phyloP scores from a whole-genome alignment of 2,888 invertebrate species.

The Nemotelus nigrinus region DNA sequence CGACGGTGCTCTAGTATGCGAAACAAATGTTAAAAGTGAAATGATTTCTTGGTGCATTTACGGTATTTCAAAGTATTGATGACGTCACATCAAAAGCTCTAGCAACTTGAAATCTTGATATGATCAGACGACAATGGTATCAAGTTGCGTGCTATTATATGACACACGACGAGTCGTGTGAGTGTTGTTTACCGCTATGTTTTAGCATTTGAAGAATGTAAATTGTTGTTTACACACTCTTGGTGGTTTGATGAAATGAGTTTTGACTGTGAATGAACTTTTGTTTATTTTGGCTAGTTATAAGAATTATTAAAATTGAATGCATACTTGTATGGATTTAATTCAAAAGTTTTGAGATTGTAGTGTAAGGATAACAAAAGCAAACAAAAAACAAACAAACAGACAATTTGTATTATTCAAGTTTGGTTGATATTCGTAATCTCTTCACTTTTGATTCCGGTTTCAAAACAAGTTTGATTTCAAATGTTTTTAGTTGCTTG shows the following conservation, averaged over 20 bases:
- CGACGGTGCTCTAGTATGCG: conserved; percentile 32
- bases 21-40: conserved; percentile 36
- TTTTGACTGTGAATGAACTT: too few relatives aligned
- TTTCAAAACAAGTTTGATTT: too few relatives aligned
- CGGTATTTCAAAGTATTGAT: conserved; percentile 4
- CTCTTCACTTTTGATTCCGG: too few relatives aligned
- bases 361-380: too few relatives aligned
- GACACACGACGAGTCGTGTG: background rate
- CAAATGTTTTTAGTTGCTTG: too few relatives aligned
- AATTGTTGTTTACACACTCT: conserved; percentile 15
- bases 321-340: too few relatives aligned
- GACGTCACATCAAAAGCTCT: conserved; percentile 18
- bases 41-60: conserved; percentile 21
- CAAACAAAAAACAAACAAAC: too few relatives aligned
- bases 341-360: too few relatives aligned
- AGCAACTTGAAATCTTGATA: background rate
- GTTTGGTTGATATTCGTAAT: too few relatives aligned
- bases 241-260: background rate
- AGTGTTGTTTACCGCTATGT: conserved; percentile 21
- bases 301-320: too few relatives aligned
- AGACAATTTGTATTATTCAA: too few relatives aligned
- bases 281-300: too few relatives aligned
- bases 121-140: background rate
- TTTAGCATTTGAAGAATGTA: background rate
- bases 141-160: background rate